Base-by-base conservation (phyloP, 92 coral and sea anemone species). In the Virgularia gustaviana region DNA sequence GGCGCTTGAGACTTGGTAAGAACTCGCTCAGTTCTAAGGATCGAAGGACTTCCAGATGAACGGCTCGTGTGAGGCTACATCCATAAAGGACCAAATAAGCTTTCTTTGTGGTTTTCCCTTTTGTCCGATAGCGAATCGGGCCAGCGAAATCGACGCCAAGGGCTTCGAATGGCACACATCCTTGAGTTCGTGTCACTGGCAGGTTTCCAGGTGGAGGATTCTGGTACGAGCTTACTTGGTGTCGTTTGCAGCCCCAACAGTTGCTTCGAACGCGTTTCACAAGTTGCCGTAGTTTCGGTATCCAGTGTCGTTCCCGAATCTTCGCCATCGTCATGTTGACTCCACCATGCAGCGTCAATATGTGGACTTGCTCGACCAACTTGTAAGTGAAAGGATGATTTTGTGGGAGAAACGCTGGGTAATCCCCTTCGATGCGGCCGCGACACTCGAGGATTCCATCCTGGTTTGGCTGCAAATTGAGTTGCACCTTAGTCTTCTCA, bases 141-240 rank as follows among this genome's bases (percentile, higher is more conserved):
- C 72, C 81, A 2, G 63, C 70, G 58, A 75, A 74, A 30, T 81
- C 81, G 15, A 81, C 81, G 2, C 81, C 81, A 37, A 81, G 36
- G n/a, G 34, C 85, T 75, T 81, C 80, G 30, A 65, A 74, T 0
- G 77, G 76, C 6, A 67, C 47, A 4, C 67, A 63, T 18, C 85
- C 81, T 20, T 80, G 39, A 27, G 76, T 81, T 63, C 75, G 44
- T 55, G 54, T 74, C 31, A 7, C 24, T 42, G 81, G 81, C 24
- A 81, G 76, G 45, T 36, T 81, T 25, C 76, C 81, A 39, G 81
- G 76, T 24, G 85, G 71, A 25, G 76, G 77, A 12, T 36, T 32
- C 57, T 53, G 70, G 49, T 27, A 65, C 0, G 81, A 70, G 64
- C 30, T 22, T 5, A 71, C 55, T 25, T 35, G 27, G 36, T 74